These are phyloP conservation scores for Pogonomyrmex californicus DNA, from an alignment of 1,140 invertebrate genomes.

Conservation along the genomic window DNA sequence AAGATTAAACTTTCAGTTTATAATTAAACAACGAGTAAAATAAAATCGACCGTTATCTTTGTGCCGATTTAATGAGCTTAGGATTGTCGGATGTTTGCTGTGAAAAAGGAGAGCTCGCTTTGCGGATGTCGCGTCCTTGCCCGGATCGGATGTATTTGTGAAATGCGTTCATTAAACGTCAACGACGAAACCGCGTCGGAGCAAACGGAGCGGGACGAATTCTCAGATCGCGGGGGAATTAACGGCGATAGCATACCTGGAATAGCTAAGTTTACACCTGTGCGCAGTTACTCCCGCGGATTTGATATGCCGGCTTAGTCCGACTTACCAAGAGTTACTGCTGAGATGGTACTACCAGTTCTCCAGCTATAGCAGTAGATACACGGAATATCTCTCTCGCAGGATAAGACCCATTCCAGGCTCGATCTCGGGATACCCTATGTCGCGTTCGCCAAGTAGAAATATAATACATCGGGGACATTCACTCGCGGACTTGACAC, in stretches of 20 bases:
- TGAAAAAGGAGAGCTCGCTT: background rate
- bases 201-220: background rate
- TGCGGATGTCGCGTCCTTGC: background rate
- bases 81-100: background rate
- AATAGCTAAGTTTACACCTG: slow-evolving; percentile 63
- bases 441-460: background rate
- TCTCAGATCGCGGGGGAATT: slow-evolving; percentile 31
- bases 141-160: background rate
- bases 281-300: slow-evolving; percentile 48
- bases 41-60: background rate
- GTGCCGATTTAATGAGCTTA: background rate
- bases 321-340: slow-evolving; percentile 52
- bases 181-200: slow-evolving; percentile 20
- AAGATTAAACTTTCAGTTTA: slow-evolving; percentile 1
- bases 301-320: slow-evolving; percentile 58
- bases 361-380: slow-evolving; percentile 29
- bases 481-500: background rate
- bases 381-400: slow-evolving; percentile 10
- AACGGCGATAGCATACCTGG: slow-evolving; percentile 27
- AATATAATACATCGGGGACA: background rate
- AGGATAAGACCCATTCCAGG: slow-evolving; percentile 21
- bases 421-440: slow-evolving; percentile 14
- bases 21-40: slow-evolving; percentile 8
- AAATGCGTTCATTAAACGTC: slow-evolving; percentile 15
- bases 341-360: slow-evolving; percentile 36